A percentile compares a stretch with the other conserved stretches of the same genome.
Evolutionary conservation across 23 tunicate genomes (phyloP).

Genomic region (Ascidia mentula): DNA sequence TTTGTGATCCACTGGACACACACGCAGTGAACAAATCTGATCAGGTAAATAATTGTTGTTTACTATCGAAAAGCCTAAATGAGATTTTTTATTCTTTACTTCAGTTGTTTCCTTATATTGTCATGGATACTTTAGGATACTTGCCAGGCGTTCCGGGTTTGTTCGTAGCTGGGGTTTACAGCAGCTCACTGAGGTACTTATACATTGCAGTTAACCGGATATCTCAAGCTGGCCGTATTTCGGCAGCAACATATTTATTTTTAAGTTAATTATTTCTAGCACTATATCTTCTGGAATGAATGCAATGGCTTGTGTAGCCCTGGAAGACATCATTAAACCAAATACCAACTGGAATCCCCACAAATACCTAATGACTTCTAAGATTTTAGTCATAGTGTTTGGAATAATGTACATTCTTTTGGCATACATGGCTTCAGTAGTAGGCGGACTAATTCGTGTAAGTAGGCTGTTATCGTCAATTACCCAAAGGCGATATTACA

Average conservation of each 20-base stretch:
- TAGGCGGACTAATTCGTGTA: conserved; percentile 88
- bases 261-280: conserved; percentile 31
- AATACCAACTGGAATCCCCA: conserved; percentile 49
- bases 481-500: too few species aligned
- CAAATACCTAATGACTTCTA: conserved; percentile 46
- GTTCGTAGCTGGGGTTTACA: conserved; percentile 94
- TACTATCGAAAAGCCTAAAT: too few species aligned
- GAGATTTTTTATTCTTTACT: too few species aligned
- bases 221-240: neutral
- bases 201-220: neutral
- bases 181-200: conserved; percentile 81
- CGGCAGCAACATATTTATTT: neutral
- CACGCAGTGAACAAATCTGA: conserved; percentile 51
- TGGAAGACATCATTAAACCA: conserved; percentile 92
- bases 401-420: conserved; percentile 54
- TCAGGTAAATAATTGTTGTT: conserved; percentile 45
- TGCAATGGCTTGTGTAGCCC: conserved; percentile 92
- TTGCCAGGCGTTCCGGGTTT: conserved; percentile 86
- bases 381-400: conserved; percentile 47
- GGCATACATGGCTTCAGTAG: conserved; percentile 79
- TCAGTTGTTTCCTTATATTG: conserved; percentile 85
- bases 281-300: conserved; percentile 93
- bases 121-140: conserved; percentile 86
- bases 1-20: conserved; percentile 68
- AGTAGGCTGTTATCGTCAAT: too few species aligned